Conservation (phyloP, 2,888 invertebrate species). For the Pandemis corylana region DNA sequence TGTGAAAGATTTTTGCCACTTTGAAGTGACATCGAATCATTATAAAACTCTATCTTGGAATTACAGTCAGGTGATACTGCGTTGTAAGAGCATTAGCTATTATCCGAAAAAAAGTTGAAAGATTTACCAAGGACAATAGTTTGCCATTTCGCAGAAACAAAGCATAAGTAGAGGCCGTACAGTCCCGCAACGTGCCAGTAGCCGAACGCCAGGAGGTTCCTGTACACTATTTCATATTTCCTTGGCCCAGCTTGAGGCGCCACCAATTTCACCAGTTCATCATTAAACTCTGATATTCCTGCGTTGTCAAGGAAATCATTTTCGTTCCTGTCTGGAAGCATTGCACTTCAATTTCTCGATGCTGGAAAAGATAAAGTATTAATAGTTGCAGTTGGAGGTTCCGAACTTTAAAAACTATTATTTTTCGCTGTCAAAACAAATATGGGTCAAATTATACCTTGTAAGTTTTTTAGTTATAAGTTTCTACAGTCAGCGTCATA, state of each 20-base stretch:
- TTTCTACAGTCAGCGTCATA: no score
- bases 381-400: no score
- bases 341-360: background rate
- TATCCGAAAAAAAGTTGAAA: background rate
- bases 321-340: background rate
- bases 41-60: no score
- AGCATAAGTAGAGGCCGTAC: conserved; percentile 58
- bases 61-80: no score
- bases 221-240: conserved; percentile 53
- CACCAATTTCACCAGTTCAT: conserved; percentile 29
- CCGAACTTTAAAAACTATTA: no score
- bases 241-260: conserved; percentile 47
- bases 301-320: background rate
- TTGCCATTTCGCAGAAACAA: conserved; percentile 56
- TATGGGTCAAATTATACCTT: no score
- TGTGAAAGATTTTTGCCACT: no score
- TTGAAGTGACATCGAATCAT: no score
- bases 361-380: background rate
- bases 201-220: conserved; percentile 52
- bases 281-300: background rate
- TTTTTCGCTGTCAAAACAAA: no score
- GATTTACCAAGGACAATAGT: conserved; percentile 54
- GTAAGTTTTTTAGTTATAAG: no score
- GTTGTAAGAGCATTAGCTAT: background rate
- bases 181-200: conserved; percentile 57